phyloP scores from a whole-genome alignment of 2,888 invertebrate species.

The Drosophila aldrichi region DNA sequence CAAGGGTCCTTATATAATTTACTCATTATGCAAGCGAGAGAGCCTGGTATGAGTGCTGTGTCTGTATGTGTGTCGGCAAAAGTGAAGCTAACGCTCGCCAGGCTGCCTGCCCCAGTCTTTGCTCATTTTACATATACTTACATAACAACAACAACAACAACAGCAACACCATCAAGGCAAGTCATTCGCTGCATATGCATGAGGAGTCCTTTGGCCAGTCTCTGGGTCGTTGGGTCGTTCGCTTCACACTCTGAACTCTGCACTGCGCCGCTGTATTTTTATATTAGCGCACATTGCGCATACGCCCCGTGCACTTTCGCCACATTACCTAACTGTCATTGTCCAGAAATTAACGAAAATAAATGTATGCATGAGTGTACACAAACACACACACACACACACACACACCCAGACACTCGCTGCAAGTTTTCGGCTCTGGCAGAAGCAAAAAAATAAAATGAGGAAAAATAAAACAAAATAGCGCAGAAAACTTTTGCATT shows the following conservation, averaged over 20 bases:
- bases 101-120: slow-evolving; percentile 34
- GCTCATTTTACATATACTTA: slow-evolving; percentile 65
- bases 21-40: slow-evolving; percentile 77
- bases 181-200: slow-evolving; percentile 60
- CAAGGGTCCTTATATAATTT: slow-evolving; percentile 77
- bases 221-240: slow-evolving; percentile 37
- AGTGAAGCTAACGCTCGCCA: slow-evolving; percentile 27
- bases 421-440: slow-evolving; percentile 43
- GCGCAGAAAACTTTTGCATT: slow-evolving; percentile 73
- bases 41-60: slow-evolving; percentile 25
- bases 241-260: slow-evolving; percentile 54
- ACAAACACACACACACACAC: slow-evolving; percentile 13
- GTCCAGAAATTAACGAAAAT: slow-evolving; percentile 81
- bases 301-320: slow-evolving; percentile 52
- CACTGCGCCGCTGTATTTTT: slow-evolving; percentile 69
- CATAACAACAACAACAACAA: slow-evolving; percentile 34
- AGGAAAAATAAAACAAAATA: slow-evolving; percentile 1
- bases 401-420: slow-evolving; percentile 34
- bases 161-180: slow-evolving; percentile 15
- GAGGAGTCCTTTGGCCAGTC: slow-evolving; percentile 53
- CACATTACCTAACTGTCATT: slow-evolving; percentile 81
- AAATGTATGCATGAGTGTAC: slow-evolving; percentile 45
- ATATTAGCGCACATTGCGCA: slow-evolving; percentile 71
- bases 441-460: slow-evolving; percentile 4
- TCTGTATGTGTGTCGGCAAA: slow-evolving; percentile 30